Evolutionary conservation across 2,888 invertebrate species (phyloP).

Genomic region (Cryptophagus acutangulus): DNA sequence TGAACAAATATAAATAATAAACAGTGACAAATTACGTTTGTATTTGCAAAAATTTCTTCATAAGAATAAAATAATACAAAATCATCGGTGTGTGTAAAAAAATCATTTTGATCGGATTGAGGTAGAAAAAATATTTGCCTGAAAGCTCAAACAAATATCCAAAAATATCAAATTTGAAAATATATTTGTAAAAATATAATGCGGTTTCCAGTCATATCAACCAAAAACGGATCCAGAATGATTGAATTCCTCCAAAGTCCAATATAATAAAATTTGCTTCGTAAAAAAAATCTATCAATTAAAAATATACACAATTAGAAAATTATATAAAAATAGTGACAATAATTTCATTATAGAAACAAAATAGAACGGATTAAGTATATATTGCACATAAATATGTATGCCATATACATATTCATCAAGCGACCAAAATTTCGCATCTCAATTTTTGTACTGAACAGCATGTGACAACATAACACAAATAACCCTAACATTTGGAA

Average conservation of each 20-base stretch:
- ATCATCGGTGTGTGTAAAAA: too few species aligned
- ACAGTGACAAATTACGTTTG: background rate
- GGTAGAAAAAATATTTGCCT: too few species aligned
- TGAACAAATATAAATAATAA: slow-evolving; percentile 32
- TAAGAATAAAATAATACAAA: too few species aligned
- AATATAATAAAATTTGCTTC: background rate
- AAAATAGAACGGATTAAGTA: slow-evolving; percentile 39
- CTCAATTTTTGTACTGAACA: slow-evolving; percentile 46
- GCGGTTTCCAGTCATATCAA: too few species aligned
- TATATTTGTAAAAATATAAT: too few species aligned
- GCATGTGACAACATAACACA: slow-evolving; percentile 43
- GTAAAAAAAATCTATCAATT: background rate
- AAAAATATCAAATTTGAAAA: too few species aligned
- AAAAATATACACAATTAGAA: background rate
- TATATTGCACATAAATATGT: slow-evolving; percentile 47
- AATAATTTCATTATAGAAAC: slow-evolving; percentile 26
- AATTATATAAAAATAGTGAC: slow-evolving; percentile 16
- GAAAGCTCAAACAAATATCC: too few species aligned
- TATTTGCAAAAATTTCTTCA: too few species aligned
- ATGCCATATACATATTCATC: slow-evolving; percentile 41
- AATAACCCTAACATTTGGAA: slow-evolving; percentile 41
- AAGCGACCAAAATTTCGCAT: slow-evolving; percentile 39
- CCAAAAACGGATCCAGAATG: too few species aligned
- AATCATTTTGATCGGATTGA: too few species aligned
- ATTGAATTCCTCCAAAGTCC: too few species aligned